Evolutionary conservation across 2,113 vertebrate genomes (phyloP).

Genomic region (Pygoscelis adeliae): DNA sequence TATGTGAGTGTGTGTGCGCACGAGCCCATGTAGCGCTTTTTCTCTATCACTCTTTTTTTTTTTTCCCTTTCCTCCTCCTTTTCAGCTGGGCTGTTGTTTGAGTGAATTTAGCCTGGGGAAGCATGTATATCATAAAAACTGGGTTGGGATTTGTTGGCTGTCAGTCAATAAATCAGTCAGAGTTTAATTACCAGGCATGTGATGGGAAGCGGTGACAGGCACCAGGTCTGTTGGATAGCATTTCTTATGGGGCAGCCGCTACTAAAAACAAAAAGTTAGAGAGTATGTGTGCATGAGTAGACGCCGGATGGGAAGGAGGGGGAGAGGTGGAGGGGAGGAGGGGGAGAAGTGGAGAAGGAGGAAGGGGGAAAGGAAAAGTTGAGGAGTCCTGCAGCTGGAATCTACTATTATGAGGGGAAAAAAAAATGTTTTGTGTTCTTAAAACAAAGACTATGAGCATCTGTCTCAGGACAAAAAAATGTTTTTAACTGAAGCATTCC

Average conservation of each 20-base stretch:
- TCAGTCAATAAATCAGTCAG: constrained; percentile 97
- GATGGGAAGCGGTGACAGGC: constrained; percentile 85
- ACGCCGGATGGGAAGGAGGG: constrained; percentile 20
- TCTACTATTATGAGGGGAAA: background rate
- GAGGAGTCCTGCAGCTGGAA: background rate
- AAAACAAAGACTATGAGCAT: background rate
- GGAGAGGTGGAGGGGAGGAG: background rate
- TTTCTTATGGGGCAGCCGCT: constrained; percentile 81
- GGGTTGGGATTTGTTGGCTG: constrained; percentile 91
- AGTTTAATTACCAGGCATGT: constrained; percentile 93
- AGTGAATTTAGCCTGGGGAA: constrained; percentile 85
- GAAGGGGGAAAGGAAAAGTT: constrained; percentile 8
- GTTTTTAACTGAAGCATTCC: background rate
- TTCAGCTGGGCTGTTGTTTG: constrained; percentile 77
- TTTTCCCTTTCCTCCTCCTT: background rate
- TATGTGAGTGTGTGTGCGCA: background rate
- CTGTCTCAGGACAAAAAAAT: background rate
- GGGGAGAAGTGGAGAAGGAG: background rate
- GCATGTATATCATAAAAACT: constrained; percentile 91
- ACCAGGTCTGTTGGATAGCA: constrained; percentile 80
- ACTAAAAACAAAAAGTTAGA: constrained; percentile 71
- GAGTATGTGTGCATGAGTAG: constrained; percentile 29
- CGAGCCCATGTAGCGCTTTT: background rate
- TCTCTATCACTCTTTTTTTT: background rate
- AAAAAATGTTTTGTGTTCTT: background rate